phyloP scores from a whole-genome alignment of 2,888 invertebrate genomes.

The Stenodera caucasica region DNA sequence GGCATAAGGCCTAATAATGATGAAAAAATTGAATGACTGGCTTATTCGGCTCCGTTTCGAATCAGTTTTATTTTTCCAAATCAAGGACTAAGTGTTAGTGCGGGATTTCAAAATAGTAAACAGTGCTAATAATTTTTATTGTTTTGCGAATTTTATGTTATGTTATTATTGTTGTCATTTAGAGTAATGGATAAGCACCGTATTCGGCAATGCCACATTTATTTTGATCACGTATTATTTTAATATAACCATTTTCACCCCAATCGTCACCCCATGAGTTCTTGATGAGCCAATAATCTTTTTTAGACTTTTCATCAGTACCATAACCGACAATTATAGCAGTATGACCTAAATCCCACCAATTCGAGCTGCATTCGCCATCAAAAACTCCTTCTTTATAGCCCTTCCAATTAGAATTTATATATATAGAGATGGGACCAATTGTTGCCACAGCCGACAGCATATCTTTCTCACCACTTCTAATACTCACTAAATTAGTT shows the following conservation, averaged over 20 bases:
- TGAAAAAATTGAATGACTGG: no score
- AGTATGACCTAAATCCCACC: constrained; percentile 74
- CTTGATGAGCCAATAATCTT: constrained; percentile 69
- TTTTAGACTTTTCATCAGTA: constrained; percentile 56
- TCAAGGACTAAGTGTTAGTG: no score
- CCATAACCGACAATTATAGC: constrained; percentile 61
- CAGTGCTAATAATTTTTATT: no score
- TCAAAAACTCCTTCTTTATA: constrained; percentile 81
- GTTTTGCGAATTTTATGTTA: no score
- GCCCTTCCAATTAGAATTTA: constrained; percentile 84
- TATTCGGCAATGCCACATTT: constrained; percentile 77
- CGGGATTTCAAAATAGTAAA: no score
- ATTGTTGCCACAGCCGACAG: constrained; percentile 74
- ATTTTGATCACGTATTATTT: constrained; percentile 58
- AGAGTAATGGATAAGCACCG: no score
- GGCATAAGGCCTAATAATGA: no score
- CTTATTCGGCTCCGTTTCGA: no score
- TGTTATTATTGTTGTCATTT: no score
- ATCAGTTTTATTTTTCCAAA: no score
- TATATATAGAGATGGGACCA: constrained; percentile 83
- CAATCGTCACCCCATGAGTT: constrained; percentile 64
- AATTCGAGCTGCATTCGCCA: constrained; percentile 65
- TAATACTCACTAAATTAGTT: constrained; percentile 62
- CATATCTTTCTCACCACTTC: constrained; percentile 70
- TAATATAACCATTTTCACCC: constrained; percentile 47